Evolutionary conservation across 2,888 invertebrate genomes (phyloP), one percentile per base, ranked within the genome.

Genomic region (Anoplius nigerrimus): DNA sequence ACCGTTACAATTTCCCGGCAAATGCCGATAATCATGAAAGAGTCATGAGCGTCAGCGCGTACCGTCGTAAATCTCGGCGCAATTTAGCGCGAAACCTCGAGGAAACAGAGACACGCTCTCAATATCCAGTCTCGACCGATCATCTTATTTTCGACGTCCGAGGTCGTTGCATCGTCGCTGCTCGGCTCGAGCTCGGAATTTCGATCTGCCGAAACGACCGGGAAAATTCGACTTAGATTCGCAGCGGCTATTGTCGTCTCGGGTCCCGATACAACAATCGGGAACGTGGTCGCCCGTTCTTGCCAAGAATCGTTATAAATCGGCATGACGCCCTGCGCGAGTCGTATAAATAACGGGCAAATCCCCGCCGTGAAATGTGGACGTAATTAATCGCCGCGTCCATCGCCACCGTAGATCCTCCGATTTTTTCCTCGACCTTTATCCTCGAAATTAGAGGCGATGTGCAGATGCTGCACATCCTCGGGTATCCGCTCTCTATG

Each of bases 371-470:
- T 76, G 71, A 78, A 72, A 72, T 69, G 74, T 76, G 62, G 62
- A 67, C 63, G 76, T 78, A 71, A 78, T 78, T 78, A 78, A 68
- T 70, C 58, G 72, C 69, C 55, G 70, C 67, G 67, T 71, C 70
- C 72, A 76, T 78, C 72, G 72, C 24, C 64, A 61, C 70, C 66
- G 59, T 71, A 69, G 65, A 78, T 76, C 74, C 76, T 62, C 58
- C 62, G 66, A 65, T 75, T 71, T 69, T 74, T 69, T 62, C 71
- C 62, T 56, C 55, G 60, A 66, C 66, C 69, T 78, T 76, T 66
- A 78, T 76, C 78, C 78, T 69, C 78, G 76, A 78, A 78, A 78
- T 78, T 78, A 78, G 78, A 72, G 74, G 59, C 42, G 45, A 58
- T 22, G 34, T 16, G 45, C 20, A 57, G 15, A 55, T 16, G 48